Conservation (phyloP, 2,797 vertebrate species). For the Rhabdomys pumilio region DNA sequence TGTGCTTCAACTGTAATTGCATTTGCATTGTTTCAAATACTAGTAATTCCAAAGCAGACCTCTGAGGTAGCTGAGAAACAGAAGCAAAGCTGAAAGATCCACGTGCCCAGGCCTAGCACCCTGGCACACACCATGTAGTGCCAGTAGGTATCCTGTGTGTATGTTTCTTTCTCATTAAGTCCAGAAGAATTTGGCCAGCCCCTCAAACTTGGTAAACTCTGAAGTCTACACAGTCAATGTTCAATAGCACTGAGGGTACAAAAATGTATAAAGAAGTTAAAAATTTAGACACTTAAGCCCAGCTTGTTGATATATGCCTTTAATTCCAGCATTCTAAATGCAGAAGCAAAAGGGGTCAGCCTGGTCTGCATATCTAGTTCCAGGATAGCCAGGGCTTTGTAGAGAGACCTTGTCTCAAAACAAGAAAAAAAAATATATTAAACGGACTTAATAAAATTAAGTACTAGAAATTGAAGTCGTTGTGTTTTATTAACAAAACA, state of each 20-base stretch:
- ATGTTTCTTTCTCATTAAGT: background rate
- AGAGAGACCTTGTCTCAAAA: background rate
- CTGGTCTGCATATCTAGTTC: background rate
- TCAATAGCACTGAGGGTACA: background rate
- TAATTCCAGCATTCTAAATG: background rate
- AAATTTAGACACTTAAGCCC: background rate
- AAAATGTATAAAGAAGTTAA: background rate
- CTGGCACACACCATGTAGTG: rapidly evolving
- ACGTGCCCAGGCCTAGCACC: background rate
- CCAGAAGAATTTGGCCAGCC: background rate
- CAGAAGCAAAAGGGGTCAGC: background rate
- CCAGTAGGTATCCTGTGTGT: background rate
- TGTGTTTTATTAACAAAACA: background rate
- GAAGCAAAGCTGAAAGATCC: background rate
- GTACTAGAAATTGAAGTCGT: background rate
- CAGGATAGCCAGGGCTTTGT: background rate
- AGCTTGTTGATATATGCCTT: background rate
- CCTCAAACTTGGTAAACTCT: background rate
- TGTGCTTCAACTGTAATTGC: slow-evolving; percentile 66
- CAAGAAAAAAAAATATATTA: background rate
- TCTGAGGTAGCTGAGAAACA: background rate
- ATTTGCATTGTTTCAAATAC: slow-evolving; percentile 73
- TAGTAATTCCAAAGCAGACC: slow-evolving; percentile 58
- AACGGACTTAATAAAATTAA: background rate
- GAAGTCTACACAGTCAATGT: background rate